phyloP scores from a whole-genome alignment of 2,797 vertebrate genomes.

The Phoebastria nigripes region DNA sequence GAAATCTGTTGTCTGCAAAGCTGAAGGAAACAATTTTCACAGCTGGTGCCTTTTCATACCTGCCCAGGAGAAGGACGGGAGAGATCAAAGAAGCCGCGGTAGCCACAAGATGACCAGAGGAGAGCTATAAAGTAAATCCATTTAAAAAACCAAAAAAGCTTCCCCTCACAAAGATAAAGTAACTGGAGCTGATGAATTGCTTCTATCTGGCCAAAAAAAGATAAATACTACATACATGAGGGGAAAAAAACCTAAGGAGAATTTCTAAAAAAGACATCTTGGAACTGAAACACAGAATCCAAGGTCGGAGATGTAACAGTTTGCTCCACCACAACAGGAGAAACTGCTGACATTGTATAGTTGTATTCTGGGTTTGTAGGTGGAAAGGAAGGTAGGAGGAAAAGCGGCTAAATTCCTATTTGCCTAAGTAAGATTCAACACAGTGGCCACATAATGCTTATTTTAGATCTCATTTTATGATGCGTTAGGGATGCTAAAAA shows the following conservation, averaged over 20 bases:
- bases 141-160: background rate
- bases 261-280: background rate
- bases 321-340: background rate
- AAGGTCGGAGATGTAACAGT: background rate
- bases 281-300: background rate
- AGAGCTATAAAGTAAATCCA: slow-evolving; percentile 12
- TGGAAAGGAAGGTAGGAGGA: background rate
- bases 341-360: background rate
- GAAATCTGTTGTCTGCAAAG: background rate
- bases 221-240: background rate
- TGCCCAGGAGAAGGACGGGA: background rate
- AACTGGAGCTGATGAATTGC: background rate
- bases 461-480: background rate
- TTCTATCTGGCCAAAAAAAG: background rate
- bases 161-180: background rate
- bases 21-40: background rate
- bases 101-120: background rate
- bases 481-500: background rate
- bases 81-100: background rate
- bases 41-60: background rate
- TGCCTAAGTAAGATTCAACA: background rate
- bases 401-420: background rate
- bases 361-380: background rate
- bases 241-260: background rate
- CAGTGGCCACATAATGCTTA: background rate